phyloP scores from a whole-genome alignment of 2,888 invertebrate species.

The Blastobasis lacticolella region DNA sequence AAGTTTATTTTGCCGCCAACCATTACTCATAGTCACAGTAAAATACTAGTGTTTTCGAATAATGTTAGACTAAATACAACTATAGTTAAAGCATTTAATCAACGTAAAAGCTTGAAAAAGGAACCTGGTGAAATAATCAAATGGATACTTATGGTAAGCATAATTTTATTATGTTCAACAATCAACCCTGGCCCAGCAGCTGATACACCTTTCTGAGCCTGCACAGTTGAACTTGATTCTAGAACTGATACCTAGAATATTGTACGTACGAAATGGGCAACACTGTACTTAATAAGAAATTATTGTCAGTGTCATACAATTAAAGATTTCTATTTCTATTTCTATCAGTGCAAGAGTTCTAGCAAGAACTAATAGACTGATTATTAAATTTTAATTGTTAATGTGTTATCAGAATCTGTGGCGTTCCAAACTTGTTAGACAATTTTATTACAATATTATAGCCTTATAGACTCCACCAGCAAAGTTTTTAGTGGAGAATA shows the following conservation, averaged over 20 bases:
- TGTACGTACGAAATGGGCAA: not conserved
- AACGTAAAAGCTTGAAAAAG: conserved; percentile 32
- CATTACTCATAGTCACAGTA: conserved; percentile 15
- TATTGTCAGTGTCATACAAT: no score
- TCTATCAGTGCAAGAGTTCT: not conserved
- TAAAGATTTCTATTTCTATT: no score
- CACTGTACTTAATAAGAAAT: not conserved
- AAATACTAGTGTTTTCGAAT: conserved; percentile 25
- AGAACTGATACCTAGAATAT: no score
- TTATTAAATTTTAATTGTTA: not conserved
- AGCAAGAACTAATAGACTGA: not conserved
- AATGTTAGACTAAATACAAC: conserved; percentile 32
- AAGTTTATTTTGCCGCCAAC: not conserved
- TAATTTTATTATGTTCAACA: no score
- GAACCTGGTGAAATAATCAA: conserved; percentile 53
- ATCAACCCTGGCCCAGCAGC: no score
- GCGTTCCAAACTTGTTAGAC: not conserved
- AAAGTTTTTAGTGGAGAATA: not conserved
- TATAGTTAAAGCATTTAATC: conserved; percentile 30
- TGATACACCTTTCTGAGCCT: no score
- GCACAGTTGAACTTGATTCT: no score
- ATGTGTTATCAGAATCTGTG: not conserved
- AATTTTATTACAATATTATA: not conserved
- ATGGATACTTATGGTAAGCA: conserved; percentile 55
- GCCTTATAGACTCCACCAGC: not conserved